Base-by-base conservation (phyloP, 2,113 vertebrate species). In the Petaurus breviceps region DNA sequence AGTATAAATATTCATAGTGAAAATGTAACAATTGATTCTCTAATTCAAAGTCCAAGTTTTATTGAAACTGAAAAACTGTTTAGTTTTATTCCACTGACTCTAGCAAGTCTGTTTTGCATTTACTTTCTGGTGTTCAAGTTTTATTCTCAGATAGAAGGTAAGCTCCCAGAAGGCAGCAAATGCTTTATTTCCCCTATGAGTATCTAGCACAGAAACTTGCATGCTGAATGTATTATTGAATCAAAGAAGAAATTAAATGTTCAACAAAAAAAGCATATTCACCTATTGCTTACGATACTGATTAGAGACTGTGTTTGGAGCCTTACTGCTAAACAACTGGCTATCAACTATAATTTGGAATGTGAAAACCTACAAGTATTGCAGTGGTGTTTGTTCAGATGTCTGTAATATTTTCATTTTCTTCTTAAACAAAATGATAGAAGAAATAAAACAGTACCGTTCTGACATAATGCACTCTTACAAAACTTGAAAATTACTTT, bases 391-490 rank as follows among this genome's bases (percentile, higher is more conserved):
- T 51, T 84, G 28, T 93, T 93, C 10, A 92, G 47, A 92, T 90
- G 43, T 46, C 23, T 47, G 11, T 43, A 43, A 84, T 84, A 84
- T 2, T 84, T 84, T 84, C 2, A 23, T 23, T 43, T 84, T 84
- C 19, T 68, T 55, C 53, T 91, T 51, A 50, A 51, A 37, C 16
- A 92, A 95, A 91, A 51, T 3, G 16, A 46, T 89, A 90, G 90
- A 49, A 94, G 95, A 96, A 92, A 95, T 37, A 96, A 96, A 94
- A 95, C 49, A 23, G 90, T 57, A 52, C 26, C 50, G 89, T 93
- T 49, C 57, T 93, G 51, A 68, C 37, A 31, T 37, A 28, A 50
- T 61, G 43, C 90, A 68, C 6, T 43, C 51, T 25, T 92, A 46
- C 11, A 55, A 49, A 49, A 90, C 23, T 92, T 89, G 43, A 84